Conservation (phyloP, 2,113 vertebrate genomes). For the Alosa alosa region DNA sequence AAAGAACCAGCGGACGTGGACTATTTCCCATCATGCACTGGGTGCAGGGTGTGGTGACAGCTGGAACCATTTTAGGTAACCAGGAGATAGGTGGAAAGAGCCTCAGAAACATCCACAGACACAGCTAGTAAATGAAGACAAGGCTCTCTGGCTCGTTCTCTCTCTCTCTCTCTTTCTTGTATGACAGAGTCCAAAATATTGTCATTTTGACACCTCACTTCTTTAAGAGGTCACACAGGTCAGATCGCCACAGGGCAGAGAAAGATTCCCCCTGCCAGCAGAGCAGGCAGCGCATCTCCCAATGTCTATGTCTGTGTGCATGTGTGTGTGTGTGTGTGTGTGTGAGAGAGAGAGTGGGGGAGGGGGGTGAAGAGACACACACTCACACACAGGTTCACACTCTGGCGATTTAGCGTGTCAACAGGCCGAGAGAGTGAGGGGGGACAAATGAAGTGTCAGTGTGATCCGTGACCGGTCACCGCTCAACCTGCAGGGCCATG, state of each 20-base stretch:
- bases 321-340: no score
- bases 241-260: not conserved
- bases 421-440: not conserved
- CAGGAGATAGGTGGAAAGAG: not conserved
- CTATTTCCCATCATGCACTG: not conserved
- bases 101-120: not conserved
- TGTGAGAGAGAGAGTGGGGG: not conserved
- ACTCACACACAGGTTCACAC: conserved; percentile 5
- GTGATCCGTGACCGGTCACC: not conserved
- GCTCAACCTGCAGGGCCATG: not conserved
- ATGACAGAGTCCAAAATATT: not conserved
- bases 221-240: not conserved
- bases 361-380: not conserved
- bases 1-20: not conserved
- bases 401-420: not conserved
- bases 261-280: not conserved
- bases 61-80: not conserved
- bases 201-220: not conserved
- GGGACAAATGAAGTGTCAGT: conserved; percentile 16
- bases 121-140: not conserved
- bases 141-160: not conserved
- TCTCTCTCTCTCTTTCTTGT: not conserved
- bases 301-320: not conserved
- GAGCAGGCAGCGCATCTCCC: not conserved
- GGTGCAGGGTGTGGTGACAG: not conserved